These are phyloP conservation scores for Coecobrya sp. DNA, from an alignment of 2,888 invertebrate species.

Conservation along the genomic window DNA sequence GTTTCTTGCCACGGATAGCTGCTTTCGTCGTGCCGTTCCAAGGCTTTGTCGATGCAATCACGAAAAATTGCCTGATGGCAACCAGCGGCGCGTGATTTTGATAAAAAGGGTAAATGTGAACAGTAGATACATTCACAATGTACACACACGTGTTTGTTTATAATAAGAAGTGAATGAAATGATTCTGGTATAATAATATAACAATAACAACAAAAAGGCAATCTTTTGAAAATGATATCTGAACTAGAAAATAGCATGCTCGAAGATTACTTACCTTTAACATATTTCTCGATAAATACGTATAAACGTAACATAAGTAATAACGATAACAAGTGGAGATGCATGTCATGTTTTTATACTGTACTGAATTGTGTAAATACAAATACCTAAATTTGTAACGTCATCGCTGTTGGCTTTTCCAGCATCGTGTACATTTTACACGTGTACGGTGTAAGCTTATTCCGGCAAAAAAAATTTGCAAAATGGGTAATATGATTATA, in stretches of 20 bases:
- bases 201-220: conserved; percentile 7
- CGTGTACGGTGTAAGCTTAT: background rate
- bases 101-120: conserved; percentile 2
- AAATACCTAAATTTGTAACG: background rate
- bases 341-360: background rate
- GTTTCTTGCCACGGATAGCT: background rate
- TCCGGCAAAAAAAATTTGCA: background rate
- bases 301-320: background rate
- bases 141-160: no score
- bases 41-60: conserved; percentile 21
- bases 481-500: background rate
- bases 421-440: background rate
- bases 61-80: conserved; percentile 28
- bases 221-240: conserved; percentile 7
- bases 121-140: background rate
- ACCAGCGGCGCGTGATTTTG: conserved; percentile 8
- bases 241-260: conserved; percentile 25
- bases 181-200: conserved; percentile 4
- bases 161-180: conserved; percentile 29
- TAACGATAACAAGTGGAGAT: conserved; percentile 5
- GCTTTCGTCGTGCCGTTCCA: background rate
- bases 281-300: background rate
- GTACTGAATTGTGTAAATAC: background rate
- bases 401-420: background rate
- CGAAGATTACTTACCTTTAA: background rate